Conservation (phyloP, 2,113 vertebrate genomes). For the Chascanopsetta lugubris region DNA sequence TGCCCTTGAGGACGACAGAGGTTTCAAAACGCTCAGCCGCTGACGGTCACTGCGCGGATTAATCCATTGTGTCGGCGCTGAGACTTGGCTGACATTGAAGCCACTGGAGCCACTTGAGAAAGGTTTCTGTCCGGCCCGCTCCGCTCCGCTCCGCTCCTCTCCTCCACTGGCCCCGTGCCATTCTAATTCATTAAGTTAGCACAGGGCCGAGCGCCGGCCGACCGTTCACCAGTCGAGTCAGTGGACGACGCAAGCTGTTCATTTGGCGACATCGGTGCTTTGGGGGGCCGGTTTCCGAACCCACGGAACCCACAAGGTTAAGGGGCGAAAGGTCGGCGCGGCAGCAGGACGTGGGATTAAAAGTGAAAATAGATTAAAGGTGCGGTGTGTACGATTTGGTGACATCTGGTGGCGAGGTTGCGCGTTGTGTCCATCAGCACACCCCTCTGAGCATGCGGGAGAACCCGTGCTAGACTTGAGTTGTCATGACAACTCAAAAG, state of each 20-base stretch:
- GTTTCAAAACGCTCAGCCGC: conserved; percentile 17
- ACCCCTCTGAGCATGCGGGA: no score
- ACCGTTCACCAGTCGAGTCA: conserved; percentile 40
- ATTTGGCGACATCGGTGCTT: conserved; percentile 29
- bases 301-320: conserved; percentile 13
- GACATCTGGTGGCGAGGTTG: no score
- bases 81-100: conserved; percentile 65
- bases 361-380: no score
- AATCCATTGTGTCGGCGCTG: conserved; percentile 39
- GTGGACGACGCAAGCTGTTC: conserved; percentile 26
- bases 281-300: conserved; percentile 12
- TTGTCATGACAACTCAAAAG: no score
- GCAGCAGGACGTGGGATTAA: conserved; percentile 1
- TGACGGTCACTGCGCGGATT: conserved; percentile 19
- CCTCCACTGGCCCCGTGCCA: conserved; percentile 48
- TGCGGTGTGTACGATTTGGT: no score
- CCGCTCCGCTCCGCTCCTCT: conserved; percentile 13
- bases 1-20: conserved; percentile 47
- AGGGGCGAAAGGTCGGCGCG: conserved; percentile 5
- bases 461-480: no score
- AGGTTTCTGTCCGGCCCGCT: no score
- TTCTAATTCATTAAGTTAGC: conserved; percentile 70
- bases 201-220: conserved; percentile 5
- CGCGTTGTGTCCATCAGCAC: no score
- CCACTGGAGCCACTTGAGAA: conserved; percentile 33